These are phyloP conservation scores for Platycercus adscitus DNA, from an alignment of 2,113 vertebrate species.

Conservation along the genomic window DNA sequence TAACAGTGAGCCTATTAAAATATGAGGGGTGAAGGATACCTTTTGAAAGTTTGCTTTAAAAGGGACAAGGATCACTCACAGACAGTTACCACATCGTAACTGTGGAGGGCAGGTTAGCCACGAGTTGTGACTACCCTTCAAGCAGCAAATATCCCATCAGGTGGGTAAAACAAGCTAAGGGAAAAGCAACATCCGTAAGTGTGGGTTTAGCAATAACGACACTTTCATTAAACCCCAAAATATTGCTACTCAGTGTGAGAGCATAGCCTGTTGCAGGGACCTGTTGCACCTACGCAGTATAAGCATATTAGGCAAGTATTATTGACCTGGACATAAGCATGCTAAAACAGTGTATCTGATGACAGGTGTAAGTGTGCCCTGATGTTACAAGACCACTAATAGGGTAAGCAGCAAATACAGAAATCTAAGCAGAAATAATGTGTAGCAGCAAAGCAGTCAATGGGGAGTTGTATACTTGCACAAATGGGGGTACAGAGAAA, in stretches of 20 bases:
- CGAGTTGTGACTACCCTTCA: not conserved
- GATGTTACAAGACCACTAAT: not conserved
- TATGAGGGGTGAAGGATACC: not conserved
- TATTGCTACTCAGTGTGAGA: not conserved
- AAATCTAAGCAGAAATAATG: not conserved
- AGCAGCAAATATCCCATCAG: not conserved
- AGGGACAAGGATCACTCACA: not conserved
- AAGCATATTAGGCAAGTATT: not conserved
- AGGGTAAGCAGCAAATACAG: not conserved
- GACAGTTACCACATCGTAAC: not conserved
- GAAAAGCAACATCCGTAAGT: not conserved
- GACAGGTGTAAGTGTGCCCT: not conserved
- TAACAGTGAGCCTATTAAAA: not conserved
- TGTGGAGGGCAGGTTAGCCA: not conserved
- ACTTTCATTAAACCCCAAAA: not conserved
- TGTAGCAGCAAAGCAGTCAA: not conserved
- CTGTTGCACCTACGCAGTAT: not conserved
- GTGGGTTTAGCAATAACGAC: accelerated
- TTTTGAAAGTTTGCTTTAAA: not conserved
- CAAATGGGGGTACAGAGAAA: not conserved
- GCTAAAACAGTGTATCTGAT: not conserved
- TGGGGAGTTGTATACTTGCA: not conserved
- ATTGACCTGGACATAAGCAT: not conserved
- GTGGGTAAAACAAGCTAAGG: not conserved
- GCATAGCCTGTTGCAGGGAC: not conserved